Percentiles rank a stretch among this genome's conserved stretches.
Conservation (phyloP, 2,113 vertebrate species). For the Mobula birostris region DNA sequence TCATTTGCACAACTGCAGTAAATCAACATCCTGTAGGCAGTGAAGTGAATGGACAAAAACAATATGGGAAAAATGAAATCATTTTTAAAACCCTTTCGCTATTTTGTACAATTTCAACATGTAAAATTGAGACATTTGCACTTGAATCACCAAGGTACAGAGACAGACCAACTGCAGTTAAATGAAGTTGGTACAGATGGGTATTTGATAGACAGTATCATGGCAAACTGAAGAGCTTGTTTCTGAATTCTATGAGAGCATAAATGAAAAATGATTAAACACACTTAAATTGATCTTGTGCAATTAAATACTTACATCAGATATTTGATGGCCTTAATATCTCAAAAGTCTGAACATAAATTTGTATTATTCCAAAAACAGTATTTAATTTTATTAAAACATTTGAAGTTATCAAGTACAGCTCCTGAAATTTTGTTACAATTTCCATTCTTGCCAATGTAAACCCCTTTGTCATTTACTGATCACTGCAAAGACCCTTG, state of each 20-base stretch:
- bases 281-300: too few relatives aligned
- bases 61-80: neutral
- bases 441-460: neutral
- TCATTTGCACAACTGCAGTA: neutral
- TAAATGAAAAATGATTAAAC: neutral
- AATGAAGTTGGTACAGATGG: too few relatives aligned
- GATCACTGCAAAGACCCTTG: neutral
- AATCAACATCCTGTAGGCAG: neutral
- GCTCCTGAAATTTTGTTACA: neutral
- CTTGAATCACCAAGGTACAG: too few relatives aligned
- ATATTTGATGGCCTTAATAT: too few relatives aligned
- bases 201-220: too few relatives aligned
- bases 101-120: neutral
- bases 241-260: neutral
- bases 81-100: neutral
- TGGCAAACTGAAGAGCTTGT: neutral
- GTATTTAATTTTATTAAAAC: neutral
- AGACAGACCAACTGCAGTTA: too few relatives aligned
- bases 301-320: too few relatives aligned
- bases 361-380: too few relatives aligned
- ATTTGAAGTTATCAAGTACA: neutral
- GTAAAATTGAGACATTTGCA: neutral
- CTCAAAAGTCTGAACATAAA: too few relatives aligned
- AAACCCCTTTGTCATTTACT: neutral
- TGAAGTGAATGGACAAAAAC: neutral